Conservation (phyloP, 2,797 vertebrate species). For the Crossoptilon crossoptilon region DNA sequence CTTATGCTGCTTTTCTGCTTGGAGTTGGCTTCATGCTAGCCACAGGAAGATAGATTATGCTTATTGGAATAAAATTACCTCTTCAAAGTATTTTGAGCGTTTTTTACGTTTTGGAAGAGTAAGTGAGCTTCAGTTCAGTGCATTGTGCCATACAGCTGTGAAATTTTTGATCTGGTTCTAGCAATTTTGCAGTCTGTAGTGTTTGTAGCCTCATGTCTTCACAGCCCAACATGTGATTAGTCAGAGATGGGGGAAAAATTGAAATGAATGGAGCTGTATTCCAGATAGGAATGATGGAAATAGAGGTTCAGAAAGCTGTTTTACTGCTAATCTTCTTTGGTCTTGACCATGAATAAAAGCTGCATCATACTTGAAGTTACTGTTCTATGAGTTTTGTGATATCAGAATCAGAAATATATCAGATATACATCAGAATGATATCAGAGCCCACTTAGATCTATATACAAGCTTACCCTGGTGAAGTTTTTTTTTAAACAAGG, state of each 20-base stretch:
- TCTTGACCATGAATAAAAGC: constrained; percentile 2
- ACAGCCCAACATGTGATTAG: not conserved
- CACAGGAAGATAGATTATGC: constrained; percentile 41
- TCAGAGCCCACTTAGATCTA: not conserved
- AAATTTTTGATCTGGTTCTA: constrained; percentile 8
- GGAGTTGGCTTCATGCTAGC: constrained; percentile 43
- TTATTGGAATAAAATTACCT: constrained; percentile 38
- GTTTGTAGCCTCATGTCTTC: not conserved
- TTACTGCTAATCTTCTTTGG: not conserved
- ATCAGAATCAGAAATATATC: not conserved
- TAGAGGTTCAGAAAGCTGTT: not conserved
- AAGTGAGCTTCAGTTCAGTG: not conserved
- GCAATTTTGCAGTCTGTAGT: not conserved
- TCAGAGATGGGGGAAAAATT: not conserved
- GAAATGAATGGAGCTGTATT: not conserved
- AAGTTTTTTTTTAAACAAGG: not conserved
- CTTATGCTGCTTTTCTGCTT: constrained; percentile 66
- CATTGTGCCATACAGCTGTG: not conserved
- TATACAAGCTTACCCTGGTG: not conserved
- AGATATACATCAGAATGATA: no score
- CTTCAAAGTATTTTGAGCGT: constrained; percentile 33
- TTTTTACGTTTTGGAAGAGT: constrained; percentile 42
- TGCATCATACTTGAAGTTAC: not conserved
- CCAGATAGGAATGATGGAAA: not conserved
- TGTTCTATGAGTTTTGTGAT: not conserved